These are phyloP conservation scores for Petrolisthes manimaculis DNA, from an alignment of 2,888 invertebrate species.

Conservation along the genomic window DNA sequence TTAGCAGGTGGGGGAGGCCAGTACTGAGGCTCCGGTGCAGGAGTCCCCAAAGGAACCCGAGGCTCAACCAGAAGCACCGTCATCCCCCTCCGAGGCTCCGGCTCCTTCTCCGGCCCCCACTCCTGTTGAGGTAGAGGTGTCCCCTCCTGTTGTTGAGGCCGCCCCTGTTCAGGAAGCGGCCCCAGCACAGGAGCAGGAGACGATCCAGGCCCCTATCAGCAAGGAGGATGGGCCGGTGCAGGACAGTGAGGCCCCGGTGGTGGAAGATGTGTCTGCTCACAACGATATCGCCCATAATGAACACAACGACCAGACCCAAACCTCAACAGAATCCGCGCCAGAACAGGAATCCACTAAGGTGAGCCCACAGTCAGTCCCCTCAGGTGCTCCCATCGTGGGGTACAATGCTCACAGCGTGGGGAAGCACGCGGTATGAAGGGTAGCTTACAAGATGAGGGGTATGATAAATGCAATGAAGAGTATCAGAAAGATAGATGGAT, in stretches of 20 bases:
- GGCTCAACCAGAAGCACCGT: constrained; percentile 6
- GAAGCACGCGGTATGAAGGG: no score
- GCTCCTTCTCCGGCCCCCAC: constrained; percentile 27
- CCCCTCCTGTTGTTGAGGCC: constrained; percentile 37
- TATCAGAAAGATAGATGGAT: no score
- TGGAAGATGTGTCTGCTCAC: constrained; percentile 12
- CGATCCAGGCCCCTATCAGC: neutral
- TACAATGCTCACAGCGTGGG: no score
- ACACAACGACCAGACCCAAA: constrained; percentile 39
- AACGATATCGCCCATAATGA: constrained; percentile 7
- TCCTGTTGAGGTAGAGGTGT: constrained; percentile 30
- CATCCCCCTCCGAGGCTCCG: constrained; percentile 6
- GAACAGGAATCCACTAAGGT: constrained; percentile 55
- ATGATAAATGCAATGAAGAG: no score
- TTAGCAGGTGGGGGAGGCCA: constrained; percentile 57
- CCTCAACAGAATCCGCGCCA: constrained; percentile 40
- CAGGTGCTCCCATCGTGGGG: no score
- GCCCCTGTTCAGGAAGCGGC: constrained; percentile 34
- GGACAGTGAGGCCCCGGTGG: constrained; percentile 6
- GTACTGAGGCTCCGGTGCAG: constrained; percentile 46
- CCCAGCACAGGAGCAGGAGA: constrained; percentile 20
- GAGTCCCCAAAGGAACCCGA: constrained; percentile 42
- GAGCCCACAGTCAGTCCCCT: constrained; percentile 3
- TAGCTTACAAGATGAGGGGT: no score
- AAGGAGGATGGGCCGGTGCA: neutral